Conservation (phyloP, 2,888 invertebrate genomes). For the Chironomus tentans region DNA sequence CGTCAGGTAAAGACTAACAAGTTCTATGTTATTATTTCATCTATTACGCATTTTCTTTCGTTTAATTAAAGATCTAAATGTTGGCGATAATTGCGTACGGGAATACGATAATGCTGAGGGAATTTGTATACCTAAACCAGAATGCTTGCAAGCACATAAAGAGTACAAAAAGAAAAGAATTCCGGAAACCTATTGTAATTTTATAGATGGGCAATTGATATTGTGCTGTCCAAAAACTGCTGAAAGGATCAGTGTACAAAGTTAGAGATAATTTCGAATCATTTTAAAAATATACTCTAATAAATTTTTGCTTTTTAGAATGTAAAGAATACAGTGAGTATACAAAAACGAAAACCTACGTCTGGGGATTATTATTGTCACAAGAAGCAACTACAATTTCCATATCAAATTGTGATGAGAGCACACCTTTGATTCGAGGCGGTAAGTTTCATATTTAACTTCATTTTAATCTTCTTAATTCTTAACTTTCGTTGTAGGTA, state of each 20-base stretch:
- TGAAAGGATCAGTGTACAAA: neutral
- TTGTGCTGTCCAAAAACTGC: constrained; percentile 28
- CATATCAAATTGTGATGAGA: neutral
- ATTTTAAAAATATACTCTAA: neutral
- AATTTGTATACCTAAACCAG: neutral
- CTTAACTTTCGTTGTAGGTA: neutral
- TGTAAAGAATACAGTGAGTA: constrained; percentile 11
- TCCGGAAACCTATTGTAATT: neutral
- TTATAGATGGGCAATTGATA: constrained; percentile 10
- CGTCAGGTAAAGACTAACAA: no score
- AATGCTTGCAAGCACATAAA: neutral
- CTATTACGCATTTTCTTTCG: neutral
- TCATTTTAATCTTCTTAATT: neutral
- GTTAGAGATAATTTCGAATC: neutral
- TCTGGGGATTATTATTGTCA: neutral
- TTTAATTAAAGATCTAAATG: neutral
- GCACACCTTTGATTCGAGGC: neutral
- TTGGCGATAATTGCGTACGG: neutral
- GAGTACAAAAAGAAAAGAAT: neutral
- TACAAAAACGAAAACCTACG: neutral
- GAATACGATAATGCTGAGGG: neutral
- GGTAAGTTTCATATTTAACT: neutral
- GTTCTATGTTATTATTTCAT: no score
- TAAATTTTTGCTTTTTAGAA: neutral
- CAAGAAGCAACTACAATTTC: neutral